Conservation (phyloP, 1,140 invertebrate species). For the Drosophila simulans region DNA sequence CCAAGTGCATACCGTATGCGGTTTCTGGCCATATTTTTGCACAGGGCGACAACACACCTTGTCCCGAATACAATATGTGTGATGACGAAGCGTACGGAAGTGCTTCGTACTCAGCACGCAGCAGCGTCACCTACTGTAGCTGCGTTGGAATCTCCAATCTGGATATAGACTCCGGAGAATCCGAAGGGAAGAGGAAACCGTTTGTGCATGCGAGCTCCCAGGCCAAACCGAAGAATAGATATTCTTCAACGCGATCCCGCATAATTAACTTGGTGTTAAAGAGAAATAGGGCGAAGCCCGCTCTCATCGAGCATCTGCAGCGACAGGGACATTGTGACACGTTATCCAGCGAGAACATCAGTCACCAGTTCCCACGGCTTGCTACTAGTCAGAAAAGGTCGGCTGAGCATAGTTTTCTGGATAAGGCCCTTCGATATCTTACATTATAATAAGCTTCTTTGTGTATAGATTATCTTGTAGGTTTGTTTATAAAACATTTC, state of each 20-base stretch:
- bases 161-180: constrained; percentile 60
- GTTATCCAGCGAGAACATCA: constrained; percentile 16
- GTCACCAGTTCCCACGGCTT: constrained; percentile 27
- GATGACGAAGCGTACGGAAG: constrained; percentile 71
- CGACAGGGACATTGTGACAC: constrained; percentile 10
- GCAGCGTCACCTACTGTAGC: constrained; percentile 65
- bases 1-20: constrained; percentile 67
- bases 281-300: constrained; percentile 44
- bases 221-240: constrained; percentile 40
- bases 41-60: neutral
- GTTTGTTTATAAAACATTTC: neutral
- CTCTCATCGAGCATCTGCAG: constrained; percentile 11
- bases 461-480: neutral
- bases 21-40: constrained; percentile 24
- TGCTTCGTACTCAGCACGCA: constrained; percentile 41
- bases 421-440: constrained; percentile 76
- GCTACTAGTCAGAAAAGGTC: constrained; percentile 16
- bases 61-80: constrained; percentile 45
- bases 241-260: constrained; percentile 56
- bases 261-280: constrained; percentile 71
- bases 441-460: constrained; percentile 59
- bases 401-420: constrained; percentile 64
- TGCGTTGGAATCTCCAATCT: constrained; percentile 29
- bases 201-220: constrained; percentile 52
- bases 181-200: constrained; percentile 44